Evolutionary conservation across 1,140 invertebrate species (phyloP).

Genomic region (Rhopalosiphum padi): DNA sequence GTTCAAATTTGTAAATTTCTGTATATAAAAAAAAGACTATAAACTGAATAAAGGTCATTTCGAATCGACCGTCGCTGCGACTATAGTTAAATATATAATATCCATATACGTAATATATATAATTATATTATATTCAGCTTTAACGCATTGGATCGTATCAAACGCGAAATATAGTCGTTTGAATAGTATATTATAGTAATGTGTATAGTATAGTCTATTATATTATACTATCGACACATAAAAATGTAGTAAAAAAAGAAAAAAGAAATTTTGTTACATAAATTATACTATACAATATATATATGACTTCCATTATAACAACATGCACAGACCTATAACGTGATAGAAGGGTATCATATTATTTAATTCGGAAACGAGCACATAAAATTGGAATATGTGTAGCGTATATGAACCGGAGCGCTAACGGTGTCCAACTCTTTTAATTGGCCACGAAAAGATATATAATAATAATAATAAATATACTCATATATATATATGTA

Average conservation of each 20-base stretch:
- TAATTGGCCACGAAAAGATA: not conserved
- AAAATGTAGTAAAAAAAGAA: not conserved
- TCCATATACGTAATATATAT: not conserved
- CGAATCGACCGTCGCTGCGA: not conserved
- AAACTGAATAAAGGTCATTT: not conserved
- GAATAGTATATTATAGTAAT: not conserved
- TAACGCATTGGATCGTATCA: not conserved
- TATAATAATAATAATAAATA: not conserved
- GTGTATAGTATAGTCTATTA: not conserved
- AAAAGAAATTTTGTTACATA: not conserved
- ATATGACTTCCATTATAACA: not conserved
- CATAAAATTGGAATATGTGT: not conserved
- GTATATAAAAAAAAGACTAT: not conserved
- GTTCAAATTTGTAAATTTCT: not conserved
- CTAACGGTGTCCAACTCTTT: not conserved
- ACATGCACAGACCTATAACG: not conserved
- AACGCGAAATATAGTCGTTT: not conserved
- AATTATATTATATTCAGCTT: not conserved
- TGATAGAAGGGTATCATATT: constrained; percentile 2
- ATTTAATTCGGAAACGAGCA: not conserved
- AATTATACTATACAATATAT: not conserved
- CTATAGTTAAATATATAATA: not conserved
- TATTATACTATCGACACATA: not conserved
- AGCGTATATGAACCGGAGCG: not conserved
- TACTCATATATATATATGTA: not conserved